Conservation (phyloP, 2,888 invertebrate species). For the Pyrrhosoma nymphula region DNA sequence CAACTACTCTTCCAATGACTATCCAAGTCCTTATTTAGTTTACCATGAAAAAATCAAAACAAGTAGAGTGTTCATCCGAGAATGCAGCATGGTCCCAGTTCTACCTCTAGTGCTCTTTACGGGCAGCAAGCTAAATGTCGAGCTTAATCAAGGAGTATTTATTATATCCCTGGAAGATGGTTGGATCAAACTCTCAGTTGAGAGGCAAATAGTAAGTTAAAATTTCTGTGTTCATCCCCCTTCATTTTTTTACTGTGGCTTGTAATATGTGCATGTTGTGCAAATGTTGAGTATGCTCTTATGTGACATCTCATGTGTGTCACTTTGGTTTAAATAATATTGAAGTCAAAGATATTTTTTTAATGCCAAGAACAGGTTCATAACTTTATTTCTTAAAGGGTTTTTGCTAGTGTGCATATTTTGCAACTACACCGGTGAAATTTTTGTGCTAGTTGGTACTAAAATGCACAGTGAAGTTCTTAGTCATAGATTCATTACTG, state of each 20-base stretch:
- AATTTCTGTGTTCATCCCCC: not conserved
- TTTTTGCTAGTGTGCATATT: too few relatives aligned
- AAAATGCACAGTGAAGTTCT: too few relatives aligned
- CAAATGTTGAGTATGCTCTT: too few relatives aligned
- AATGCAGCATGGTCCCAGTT: constrained; percentile 89
- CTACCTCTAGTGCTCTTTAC: constrained; percentile 84
- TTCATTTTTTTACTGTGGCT: not conserved
- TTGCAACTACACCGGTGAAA: too few relatives aligned
- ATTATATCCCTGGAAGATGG: constrained; percentile 88
- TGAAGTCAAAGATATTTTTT: too few relatives aligned
- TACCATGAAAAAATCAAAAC: constrained; percentile 93
- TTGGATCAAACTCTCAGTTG: constrained; percentile 90
- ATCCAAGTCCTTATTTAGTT: constrained; percentile 87
- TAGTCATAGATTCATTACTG: too few relatives aligned
- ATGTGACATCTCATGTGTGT: too few relatives aligned
- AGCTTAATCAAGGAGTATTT: constrained; percentile 86
- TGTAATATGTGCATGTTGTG: not conserved
- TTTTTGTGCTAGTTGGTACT: too few relatives aligned
- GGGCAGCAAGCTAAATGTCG: constrained; percentile 87
- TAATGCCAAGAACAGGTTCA: too few relatives aligned
- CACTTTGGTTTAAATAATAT: too few relatives aligned
- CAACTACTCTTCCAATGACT: constrained; percentile 75
- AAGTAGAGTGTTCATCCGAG: constrained; percentile 87
- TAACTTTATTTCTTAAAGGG: too few relatives aligned
- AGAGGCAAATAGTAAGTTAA: constrained; percentile 84